A percentile compares a stretch with the other conserved stretches of the same genome.
These are phyloP conservation scores for Clavelina lepadiformis DNA, from an alignment of 23 tunicate genomes.

Conservation along the genomic window DNA sequence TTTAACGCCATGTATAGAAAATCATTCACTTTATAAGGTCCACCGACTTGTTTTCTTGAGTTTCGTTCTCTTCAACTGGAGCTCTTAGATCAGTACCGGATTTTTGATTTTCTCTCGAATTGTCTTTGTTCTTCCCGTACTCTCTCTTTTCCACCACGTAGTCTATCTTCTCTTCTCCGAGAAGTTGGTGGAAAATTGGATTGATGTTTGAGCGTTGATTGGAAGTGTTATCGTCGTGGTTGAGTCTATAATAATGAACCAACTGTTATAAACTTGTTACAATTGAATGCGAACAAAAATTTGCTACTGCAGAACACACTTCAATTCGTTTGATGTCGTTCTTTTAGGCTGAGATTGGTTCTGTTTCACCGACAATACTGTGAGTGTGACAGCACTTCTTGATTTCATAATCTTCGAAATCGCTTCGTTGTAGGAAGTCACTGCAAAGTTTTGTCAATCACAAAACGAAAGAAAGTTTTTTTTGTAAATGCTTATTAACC, in stretches of 20 bases:
- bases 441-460: background rate
- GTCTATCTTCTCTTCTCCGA: constrained; percentile 52
- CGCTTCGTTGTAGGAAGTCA: background rate
- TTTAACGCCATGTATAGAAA: no score
- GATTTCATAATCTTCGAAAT: background rate
- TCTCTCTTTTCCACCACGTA: constrained; percentile 59
- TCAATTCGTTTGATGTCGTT: background rate
- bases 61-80: constrained; percentile 3
- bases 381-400: background rate
- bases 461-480: background rate
- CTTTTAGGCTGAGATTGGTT: background rate
- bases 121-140: constrained; percentile 18
- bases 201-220: background rate
- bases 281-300: background rate
- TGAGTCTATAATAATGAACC: background rate
- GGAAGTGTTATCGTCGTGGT: background rate
- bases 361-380: background rate
- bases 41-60: constrained; percentile 2
- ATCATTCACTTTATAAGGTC: no score
- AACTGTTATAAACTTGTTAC: background rate
- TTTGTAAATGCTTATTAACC: no score
- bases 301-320: background rate
- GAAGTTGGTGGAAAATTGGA: constrained; percentile 63
- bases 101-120: constrained; percentile 8
- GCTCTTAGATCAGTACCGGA: constrained; percentile 50